A percentile compares a stretch with the other conserved stretches of the same genome.
Conservation (phyloP, 2,888 invertebrate species). For the Tanytarsus gracilentus region DNA sequence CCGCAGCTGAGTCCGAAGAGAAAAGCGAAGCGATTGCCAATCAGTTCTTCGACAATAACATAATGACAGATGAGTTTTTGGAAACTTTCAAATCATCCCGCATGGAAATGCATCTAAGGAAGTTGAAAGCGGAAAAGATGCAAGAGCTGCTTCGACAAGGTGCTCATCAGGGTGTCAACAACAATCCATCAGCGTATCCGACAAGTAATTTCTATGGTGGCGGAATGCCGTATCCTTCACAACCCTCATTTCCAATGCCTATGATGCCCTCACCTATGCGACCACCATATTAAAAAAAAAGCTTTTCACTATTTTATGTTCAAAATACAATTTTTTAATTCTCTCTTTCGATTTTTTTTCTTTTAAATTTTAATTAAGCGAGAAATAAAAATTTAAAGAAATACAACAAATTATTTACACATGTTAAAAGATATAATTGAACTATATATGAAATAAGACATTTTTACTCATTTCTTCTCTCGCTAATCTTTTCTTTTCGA, state of each 20-base stretch:
- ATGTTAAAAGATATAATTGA: no score
- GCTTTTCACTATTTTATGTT: no score
- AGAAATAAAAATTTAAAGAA: no score
- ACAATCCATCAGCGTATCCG: slow-evolving; percentile 33
- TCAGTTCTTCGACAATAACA: slow-evolving; percentile 64
- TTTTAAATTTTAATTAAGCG: no score
- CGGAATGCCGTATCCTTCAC: slow-evolving; percentile 54
- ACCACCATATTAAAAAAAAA: neutral
- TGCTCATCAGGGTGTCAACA: slow-evolving; percentile 38
- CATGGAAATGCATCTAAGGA: slow-evolving; percentile 67
- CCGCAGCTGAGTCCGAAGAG: slow-evolving; percentile 88
- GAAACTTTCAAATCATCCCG: slow-evolving; percentile 72
- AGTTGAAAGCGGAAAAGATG: slow-evolving; percentile 92
- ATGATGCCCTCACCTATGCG: slow-evolving; percentile 47
- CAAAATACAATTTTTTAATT: no score
- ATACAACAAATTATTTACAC: no score
- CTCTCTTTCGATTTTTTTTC: no score
- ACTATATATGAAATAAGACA: no score
- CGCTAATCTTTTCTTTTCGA: no score
- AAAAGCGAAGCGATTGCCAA: slow-evolving; percentile 78
- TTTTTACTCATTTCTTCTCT: no score
- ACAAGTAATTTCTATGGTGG: slow-evolving; percentile 36
- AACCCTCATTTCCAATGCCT: slow-evolving; percentile 3
- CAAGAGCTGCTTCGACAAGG: slow-evolving; percentile 53
- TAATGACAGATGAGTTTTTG: slow-evolving; percentile 71